Percentiles rank a stretch among this genome's conserved stretches.
Evolutionary conservation across 2,113 vertebrate genomes (phyloP).

Genomic region (Pachycephala philippinensis): DNA sequence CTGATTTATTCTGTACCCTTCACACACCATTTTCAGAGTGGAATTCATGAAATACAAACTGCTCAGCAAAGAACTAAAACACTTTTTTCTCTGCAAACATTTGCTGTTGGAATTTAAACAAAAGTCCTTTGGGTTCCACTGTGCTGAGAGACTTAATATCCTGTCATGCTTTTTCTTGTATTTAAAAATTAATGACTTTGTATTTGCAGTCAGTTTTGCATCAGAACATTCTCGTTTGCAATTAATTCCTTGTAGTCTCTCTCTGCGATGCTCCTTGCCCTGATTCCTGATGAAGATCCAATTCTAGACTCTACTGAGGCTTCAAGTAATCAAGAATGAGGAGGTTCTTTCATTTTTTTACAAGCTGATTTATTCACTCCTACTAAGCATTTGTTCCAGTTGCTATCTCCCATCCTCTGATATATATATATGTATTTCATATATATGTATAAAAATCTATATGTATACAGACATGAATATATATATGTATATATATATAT

Average conservation of each 20-base stretch:
- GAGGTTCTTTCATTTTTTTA: not conserved
- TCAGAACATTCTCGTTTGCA: not conserved
- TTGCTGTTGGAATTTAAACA: conserved; percentile 31
- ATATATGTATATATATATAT: not conserved
- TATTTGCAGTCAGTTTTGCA: not conserved
- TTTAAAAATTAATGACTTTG: conserved; percentile 45
- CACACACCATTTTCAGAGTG: not conserved
- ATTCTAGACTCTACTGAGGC: not conserved
- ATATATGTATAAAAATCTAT: not conserved
- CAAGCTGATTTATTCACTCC: not conserved
- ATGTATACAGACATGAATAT: not conserved
- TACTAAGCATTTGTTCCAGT: not conserved
- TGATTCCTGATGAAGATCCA: not conserved
- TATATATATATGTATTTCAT: not conserved
- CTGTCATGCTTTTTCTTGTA: not conserved
- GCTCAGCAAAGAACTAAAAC: not conserved
- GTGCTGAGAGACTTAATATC: not conserved
- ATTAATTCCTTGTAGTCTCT: not conserved
- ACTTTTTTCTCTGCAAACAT: conserved; percentile 20
- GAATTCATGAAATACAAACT: not conserved
- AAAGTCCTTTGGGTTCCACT: not conserved
- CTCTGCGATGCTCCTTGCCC: not conserved
- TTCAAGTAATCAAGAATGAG: not conserved
- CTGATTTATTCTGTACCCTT: not conserved
- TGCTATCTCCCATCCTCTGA: not conserved